A percentile compares a stretch with the other conserved stretches of the same genome.
Evolutionary conservation across 2,797 vertebrate genomes (phyloP).

Genomic region (Austrolebias charrua): DNA sequence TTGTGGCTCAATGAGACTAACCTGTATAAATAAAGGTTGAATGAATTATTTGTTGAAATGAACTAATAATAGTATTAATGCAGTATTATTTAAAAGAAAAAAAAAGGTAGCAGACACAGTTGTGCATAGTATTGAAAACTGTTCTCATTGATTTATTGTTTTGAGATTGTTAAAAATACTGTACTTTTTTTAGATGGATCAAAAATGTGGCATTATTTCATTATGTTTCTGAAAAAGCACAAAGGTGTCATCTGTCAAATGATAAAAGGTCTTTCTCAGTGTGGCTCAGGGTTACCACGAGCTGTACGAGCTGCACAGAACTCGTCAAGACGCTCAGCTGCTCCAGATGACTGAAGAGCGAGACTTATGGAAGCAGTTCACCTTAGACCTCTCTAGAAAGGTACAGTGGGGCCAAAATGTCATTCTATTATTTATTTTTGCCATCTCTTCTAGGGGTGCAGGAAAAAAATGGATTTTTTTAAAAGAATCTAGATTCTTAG

Average conservation of each 20-base stretch:
- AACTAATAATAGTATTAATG: no score
- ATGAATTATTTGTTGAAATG: no score
- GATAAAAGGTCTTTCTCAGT: constrained; percentile 57
- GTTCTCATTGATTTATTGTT: no score
- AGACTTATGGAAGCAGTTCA: constrained; percentile 82
- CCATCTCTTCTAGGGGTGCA: no score
- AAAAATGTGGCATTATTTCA: not conserved
- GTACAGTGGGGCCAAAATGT: constrained; percentile 55
- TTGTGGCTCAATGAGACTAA: no score
- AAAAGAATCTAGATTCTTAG: no score
- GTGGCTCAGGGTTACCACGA: constrained; percentile 85
- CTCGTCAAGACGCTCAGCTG: constrained; percentile 81
- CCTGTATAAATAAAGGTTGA: no score
- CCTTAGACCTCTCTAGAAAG: constrained; percentile 83
- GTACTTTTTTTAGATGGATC: not conserved
- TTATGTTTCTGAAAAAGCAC: not conserved
- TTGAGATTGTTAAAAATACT: no score
- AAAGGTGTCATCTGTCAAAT: constrained; percentile 9
- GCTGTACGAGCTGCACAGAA: constrained; percentile 85
- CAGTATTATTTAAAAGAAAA: no score
- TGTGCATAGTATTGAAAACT: no score
- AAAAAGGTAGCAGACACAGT: not conserved
- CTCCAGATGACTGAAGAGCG: constrained; percentile 79
- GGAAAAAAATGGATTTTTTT: no score
- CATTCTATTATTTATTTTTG: not conserved